A percentile compares a stretch with the other conserved stretches of the same genome.
Evolutionary conservation across 2,797 vertebrate species (phyloP).

Genomic region (Tragopan temminckii): DNA sequence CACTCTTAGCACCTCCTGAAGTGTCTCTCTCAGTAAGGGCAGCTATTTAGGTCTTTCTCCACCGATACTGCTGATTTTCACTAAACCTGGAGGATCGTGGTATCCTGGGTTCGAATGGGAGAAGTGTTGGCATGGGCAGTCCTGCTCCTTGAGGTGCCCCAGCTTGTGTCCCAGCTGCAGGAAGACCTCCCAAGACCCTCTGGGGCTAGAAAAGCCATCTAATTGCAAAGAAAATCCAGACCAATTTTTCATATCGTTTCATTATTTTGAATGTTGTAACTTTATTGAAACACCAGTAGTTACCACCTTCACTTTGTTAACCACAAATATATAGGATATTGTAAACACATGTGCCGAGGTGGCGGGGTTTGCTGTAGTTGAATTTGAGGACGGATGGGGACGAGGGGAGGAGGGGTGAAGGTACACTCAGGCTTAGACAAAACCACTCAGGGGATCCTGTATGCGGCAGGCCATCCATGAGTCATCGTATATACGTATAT

Average conservation of each 20-base stretch:
- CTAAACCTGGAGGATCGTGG: background rate
- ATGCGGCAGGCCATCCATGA: constrained; percentile 71
- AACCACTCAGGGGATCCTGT: constrained; percentile 70
- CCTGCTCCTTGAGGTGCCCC: background rate
- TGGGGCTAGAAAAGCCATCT: background rate
- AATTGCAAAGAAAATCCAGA: constrained; percentile 14
- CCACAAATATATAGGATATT: constrained; percentile 80
- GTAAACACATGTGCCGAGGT: constrained; percentile 78
- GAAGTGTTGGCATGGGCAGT: background rate
- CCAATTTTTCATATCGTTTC: constrained; percentile 22
- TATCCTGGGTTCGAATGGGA: background rate
- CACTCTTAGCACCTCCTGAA: background rate
- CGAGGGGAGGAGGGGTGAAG: background rate
- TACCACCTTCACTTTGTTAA: constrained; percentile 86
- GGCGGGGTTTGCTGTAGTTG: constrained; percentile 55
- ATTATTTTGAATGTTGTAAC: constrained; percentile 77
- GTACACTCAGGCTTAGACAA: constrained; percentile 57
- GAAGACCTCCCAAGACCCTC: background rate
- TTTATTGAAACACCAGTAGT: constrained; percentile 87
- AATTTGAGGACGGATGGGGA: background rate
- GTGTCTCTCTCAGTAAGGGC: accelerated
- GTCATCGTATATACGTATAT: constrained; percentile 67
- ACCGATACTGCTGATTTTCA: background rate
- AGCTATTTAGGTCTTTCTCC: background rate
- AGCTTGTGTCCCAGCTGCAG: background rate